Evolutionary conservation across 2,797 vertebrate species (phyloP).

Genomic region (Hippocampus kuda): DNA sequence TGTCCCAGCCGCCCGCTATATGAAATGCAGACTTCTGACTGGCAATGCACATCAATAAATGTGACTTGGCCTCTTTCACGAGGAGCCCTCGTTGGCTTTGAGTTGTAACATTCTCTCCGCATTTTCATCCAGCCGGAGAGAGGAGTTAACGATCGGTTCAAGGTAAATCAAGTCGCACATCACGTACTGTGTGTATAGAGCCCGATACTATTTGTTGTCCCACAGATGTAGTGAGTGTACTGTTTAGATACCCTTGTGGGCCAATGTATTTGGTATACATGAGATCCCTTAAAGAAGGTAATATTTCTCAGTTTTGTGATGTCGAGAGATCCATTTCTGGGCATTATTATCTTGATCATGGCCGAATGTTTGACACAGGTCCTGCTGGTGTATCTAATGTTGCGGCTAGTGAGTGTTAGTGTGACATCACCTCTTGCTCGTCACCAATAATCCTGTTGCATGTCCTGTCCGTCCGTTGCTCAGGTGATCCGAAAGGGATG

Average conservation of each 20-base stretch:
- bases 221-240: not conserved
- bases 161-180: constrained; percentile 56
- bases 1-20: constrained; percentile 37
- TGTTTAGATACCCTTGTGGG: not conserved
- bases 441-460: not conserved
- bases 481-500: constrained; percentile 97
- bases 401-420: not conserved
- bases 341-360: not conserved
- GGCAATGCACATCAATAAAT: constrained; percentile 16
- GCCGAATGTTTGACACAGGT: not conserved
- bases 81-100: constrained; percentile 39
- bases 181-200: constrained; percentile 27
- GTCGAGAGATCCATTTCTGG: not conserved
- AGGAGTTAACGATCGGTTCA: constrained; percentile 65
- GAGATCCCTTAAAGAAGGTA: not conserved
- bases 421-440: not conserved
- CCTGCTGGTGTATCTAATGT: not conserved
- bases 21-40: constrained; percentile 31
- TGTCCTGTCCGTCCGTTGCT: constrained; percentile 7
- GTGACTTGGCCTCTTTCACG: constrained; percentile 30
- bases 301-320: not conserved
- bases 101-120: constrained; percentile 60
- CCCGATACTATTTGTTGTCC: not conserved
- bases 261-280: not conserved
- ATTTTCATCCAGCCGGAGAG: constrained; percentile 68